Conservation (phyloP, 2,797 vertebrate species). For the Phaenicophaeus curvirostris region DNA sequence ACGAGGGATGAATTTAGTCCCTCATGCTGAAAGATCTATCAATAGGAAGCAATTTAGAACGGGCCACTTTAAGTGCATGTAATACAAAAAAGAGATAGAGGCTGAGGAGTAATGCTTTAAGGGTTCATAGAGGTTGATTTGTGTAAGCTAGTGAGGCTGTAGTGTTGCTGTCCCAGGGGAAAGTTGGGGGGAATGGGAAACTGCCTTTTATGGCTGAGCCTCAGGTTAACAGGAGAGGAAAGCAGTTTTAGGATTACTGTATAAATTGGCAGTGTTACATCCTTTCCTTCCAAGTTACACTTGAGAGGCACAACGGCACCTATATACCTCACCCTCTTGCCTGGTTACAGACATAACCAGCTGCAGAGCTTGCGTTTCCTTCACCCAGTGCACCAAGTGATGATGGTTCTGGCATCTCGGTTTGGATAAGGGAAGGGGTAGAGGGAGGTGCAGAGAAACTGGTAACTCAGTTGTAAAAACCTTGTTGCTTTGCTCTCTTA, state of each 20-base stretch:
- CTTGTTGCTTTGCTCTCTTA: neutral
- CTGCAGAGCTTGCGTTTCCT: neutral
- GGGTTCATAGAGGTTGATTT: conserved; percentile 52
- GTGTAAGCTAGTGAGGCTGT: conserved; percentile 3
- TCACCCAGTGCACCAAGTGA: neutral
- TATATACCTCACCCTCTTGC: neutral
- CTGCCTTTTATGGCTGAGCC: neutral
- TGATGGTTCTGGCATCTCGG: accelerated
- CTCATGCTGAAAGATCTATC: conserved; percentile 66
- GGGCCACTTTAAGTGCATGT: conserved; percentile 62
- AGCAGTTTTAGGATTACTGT: neutral
- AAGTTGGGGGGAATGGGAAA: conserved; percentile 15
- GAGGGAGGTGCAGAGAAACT: neutral
- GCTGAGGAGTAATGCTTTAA: conserved; percentile 30
- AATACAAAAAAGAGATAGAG: conserved; percentile 41
- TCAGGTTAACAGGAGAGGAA: neutral
- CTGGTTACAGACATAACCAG: neutral
- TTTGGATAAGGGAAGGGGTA: neutral
- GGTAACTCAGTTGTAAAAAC: neutral
- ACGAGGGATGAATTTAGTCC: conserved; percentile 57
- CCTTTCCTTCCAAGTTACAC: neutral
- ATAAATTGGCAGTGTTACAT: neutral
- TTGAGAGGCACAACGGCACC: neutral
- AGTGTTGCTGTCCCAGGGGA: conserved; percentile 10
- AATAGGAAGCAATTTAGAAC: conserved; percentile 74